A percentile compares a stretch with the other conserved stretches of the same genome.
Conservation (phyloP, 2,888 invertebrate genomes). For the Andrena marginata region DNA sequence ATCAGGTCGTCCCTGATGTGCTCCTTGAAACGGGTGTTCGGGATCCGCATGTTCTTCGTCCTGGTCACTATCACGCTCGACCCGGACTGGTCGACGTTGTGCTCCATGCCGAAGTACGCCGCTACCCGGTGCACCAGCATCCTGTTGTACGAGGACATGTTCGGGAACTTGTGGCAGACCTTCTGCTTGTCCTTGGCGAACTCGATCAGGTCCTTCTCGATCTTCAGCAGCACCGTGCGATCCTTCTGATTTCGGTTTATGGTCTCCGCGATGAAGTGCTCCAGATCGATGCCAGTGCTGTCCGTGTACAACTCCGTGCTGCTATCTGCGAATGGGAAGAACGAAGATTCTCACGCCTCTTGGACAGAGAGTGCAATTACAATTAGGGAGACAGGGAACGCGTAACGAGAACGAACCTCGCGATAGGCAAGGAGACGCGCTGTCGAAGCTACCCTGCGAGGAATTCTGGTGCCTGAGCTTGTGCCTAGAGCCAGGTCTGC, state of each 20-base stretch:
- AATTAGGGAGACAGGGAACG: not conserved
- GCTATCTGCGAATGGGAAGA: constrained; percentile 87
- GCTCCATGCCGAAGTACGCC: constrained; percentile 97
- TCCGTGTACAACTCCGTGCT: constrained; percentile 92
- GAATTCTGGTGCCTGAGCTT: constrained; percentile 85
- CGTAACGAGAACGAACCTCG: constrained; percentile 82
- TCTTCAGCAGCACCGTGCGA: constrained; percentile 92
- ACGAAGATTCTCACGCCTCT: no score
- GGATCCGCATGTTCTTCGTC: constrained; percentile 89
- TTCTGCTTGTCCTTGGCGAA: constrained; percentile 91
- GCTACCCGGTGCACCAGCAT: constrained; percentile 98
- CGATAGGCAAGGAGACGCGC: constrained; percentile 85
- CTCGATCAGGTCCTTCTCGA: constrained; percentile 94
- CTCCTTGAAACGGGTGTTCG: constrained; percentile 90
- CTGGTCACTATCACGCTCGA: constrained; percentile 94
- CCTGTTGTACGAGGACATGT: constrained; percentile 97
- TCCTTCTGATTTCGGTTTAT: constrained; percentile 96
- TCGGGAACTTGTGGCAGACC: constrained; percentile 91
- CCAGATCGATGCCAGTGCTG: constrained; percentile 92
- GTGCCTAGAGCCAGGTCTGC: constrained; percentile 82
- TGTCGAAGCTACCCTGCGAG: constrained; percentile 84
- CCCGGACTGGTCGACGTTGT: constrained; percentile 95
- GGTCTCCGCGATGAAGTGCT: constrained; percentile 95
- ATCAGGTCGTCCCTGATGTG: constrained; percentile 89
- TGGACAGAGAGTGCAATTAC: not conserved